phyloP scores from a whole-genome alignment of 2,797 vertebrate genomes.

The Sebastes baramenuke region DNA sequence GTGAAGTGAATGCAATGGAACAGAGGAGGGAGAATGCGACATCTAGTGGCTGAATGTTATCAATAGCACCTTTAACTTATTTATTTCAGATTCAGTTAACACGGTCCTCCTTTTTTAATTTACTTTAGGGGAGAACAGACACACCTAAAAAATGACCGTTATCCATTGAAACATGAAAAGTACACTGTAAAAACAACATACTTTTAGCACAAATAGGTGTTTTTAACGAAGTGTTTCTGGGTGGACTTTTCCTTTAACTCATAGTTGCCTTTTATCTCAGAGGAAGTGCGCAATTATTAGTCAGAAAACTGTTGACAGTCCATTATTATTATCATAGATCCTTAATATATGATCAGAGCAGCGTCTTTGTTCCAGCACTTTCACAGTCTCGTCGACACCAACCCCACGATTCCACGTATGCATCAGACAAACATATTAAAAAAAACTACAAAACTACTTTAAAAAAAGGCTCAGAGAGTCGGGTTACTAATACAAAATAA shows the following conservation, averaged over 20 bases:
- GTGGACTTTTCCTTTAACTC: constrained; percentile 30
- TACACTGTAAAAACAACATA: neutral
- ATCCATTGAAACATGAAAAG: neutral
- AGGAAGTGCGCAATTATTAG: constrained; percentile 27
- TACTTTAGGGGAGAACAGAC: neutral
- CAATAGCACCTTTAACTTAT: no score
- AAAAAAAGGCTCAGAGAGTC: constrained; percentile 71
- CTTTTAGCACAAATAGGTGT: neutral
- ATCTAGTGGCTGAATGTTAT: no score
- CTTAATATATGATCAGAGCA: constrained; percentile 35
- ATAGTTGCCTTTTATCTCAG: constrained; percentile 10
- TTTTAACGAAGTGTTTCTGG: neutral
- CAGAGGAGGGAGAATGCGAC: no score
- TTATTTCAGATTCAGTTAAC: neutral
- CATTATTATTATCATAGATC: constrained; percentile 4
- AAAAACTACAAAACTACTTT: constrained; percentile 54
- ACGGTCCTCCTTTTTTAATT: neutral
- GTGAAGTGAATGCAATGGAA: no score
- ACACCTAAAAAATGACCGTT: neutral
- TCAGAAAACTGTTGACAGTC: neutral
- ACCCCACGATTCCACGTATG: neutral
- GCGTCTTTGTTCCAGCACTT: constrained; percentile 59
- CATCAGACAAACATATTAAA: constrained; percentile 29
- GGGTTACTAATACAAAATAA: constrained; percentile 49
- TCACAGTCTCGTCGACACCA: constrained; percentile 46